Conservation (phyloP, 2,888 invertebrate genomes). For the Zelleria hepariella region DNA sequence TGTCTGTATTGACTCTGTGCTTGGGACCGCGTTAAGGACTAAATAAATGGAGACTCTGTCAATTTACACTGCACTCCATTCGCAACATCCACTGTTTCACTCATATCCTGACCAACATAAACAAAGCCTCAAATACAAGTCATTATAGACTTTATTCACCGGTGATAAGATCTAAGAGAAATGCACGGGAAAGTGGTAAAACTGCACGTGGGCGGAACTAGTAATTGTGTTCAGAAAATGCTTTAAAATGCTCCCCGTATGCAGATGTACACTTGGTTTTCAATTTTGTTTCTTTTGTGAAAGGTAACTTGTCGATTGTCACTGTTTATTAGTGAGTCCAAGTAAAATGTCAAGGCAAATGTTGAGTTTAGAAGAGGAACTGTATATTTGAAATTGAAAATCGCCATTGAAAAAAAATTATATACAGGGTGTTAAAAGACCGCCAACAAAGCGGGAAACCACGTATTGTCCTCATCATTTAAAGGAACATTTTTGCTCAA, state of each 20-base stretch:
- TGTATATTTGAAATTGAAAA: too few species aligned
- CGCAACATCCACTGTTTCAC: slow-evolving; percentile 55
- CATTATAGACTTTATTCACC: not conserved
- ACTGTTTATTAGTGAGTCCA: too few species aligned
- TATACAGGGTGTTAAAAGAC: too few species aligned
- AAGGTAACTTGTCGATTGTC: not conserved
- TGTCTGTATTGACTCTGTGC: not conserved
- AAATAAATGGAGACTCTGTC: slow-evolving; percentile 54
- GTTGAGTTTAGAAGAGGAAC: too few species aligned
- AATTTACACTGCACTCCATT: slow-evolving; percentile 65
- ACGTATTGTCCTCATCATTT: too few species aligned
- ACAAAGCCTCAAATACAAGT: not conserved
- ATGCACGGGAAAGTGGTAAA: not conserved
- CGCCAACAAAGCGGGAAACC: too few species aligned
- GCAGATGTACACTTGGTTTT: slow-evolving; percentile 31
- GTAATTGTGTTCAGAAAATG: slow-evolving; percentile 22
- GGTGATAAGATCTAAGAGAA: not conserved
- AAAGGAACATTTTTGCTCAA: too few species aligned
- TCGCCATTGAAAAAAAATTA: too few species aligned
- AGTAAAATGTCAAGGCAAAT: too few species aligned
- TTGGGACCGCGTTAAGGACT: slow-evolving; percentile 18
- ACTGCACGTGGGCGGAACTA: not conserved
- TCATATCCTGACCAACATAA: not conserved
- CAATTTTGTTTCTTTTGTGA: slow-evolving; percentile 15
- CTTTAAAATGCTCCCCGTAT: slow-evolving; percentile 39